Evolutionary conservation across 2,113 vertebrate genomes (phyloP), one percentile per base, ranked within the genome.

Genomic region (Aphelocoma coerulescens): DNA sequence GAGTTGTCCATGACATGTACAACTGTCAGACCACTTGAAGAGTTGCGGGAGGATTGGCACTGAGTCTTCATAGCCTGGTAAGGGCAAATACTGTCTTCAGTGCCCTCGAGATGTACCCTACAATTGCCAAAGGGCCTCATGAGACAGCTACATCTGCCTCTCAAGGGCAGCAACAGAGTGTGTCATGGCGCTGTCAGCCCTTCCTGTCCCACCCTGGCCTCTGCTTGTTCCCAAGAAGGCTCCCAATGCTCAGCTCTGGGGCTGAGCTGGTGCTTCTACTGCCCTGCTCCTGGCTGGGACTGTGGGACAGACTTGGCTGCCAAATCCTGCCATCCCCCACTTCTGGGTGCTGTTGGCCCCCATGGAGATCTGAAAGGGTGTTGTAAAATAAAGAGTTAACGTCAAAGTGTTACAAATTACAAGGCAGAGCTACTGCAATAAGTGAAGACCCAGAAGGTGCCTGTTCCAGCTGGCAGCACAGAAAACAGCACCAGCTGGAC

Each of bases 291-390:
- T 26, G 26, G 10, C 22, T 66, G 24, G 51, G 7, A n/a, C 19
- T n/a, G 65, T 41, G 30, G 19, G 30, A 28, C 15, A 71, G 55
- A 20, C 30, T 51, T 30, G 52, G 3, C 10, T 54, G 19, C 41
- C 13, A 37, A 15, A 37, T 22, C 15, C 28, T 37, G 27, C 14
- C 7, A 0, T 11, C 8, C 10, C 10, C 30, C 4, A 1, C 18
- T 24, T 26, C 21, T 48, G 26, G 15, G 22, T 48, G 13, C 33
- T 67, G 13, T 39, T 37, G 14, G 9, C 8, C 14, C 5, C 17
- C 17, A 3, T 9, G 23, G 39, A 54, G 11, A 43, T 37, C 32
- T 59, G 44, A 54, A 43, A 59, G 9, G 9, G 4, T 49, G 19
- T 19, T 37, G 35, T 49, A 82, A 86, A 81, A 55, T 21, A 54